Base-by-base conservation (phyloP, 2,113 vertebrate genomes). In the Tympanuchus pallidicinctus region DNA sequence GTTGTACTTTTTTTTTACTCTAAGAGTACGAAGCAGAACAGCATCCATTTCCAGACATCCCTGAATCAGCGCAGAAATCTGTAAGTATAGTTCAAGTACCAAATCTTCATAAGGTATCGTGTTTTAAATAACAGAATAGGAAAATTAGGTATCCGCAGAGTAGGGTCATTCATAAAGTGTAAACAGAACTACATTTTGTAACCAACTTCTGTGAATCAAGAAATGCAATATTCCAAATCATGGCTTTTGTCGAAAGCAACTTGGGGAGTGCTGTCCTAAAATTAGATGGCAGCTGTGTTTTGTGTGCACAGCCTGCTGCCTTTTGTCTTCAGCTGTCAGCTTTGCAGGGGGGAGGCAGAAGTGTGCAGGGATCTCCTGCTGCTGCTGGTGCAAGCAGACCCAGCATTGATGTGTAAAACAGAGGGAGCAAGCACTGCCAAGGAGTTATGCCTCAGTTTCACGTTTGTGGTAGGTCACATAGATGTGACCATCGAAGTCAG, bases 1-100 rank as follows among this genome's bases (percentile, higher is more conserved):
- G 4, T 60, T 57, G 5, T 57, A 15, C 8, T 67, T 28, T 65
- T 87, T 87, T 47, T 52, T 73, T 47, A 61, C 75, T 42, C 83
- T 56, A 27, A 98, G 98, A 98, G 43, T 97, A 94, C 95, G 98
- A 98, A 95, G 97, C 96, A 13, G 97, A 98, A 52, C 88, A 95
- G 59, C 97, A 96, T 70, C 60, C 57, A 7, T 94, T 96, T 92
- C 97, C 94, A 60, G 93, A 90, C 67, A 59, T 28, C 67, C 72
- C 59, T 78, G 48, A 92, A 79, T 64, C 79, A 85, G 90, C 90
- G 54, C 27, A 38, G 19, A 86, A 74, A 34, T 64, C 61, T 38
- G 86, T 94, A 20, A 93, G 88, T 82, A 42, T 59, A 45, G 11
- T 77, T 78, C 14, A 57, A 84, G 45, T 56, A 21, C 83, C 93